Base-by-base conservation (phyloP, 2,888 invertebrate genomes). In the Lobophora halterata region DNA sequence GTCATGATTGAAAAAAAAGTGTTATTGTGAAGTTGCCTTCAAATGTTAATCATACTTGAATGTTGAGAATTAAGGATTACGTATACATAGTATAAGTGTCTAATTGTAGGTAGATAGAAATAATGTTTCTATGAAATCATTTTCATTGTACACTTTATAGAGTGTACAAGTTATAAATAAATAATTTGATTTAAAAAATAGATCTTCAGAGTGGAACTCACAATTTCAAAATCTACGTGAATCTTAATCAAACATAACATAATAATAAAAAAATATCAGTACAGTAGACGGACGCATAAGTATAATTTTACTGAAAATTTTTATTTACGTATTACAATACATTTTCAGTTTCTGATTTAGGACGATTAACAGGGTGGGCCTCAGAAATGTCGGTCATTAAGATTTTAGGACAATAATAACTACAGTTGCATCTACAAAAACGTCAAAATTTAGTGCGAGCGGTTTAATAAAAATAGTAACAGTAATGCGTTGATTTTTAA, bases 331-430 rank as follows among this genome's bases (percentile, higher is more conserved):
- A n/a, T n/a, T n/a, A n/a, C n/a, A n/a, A n/a, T n/a, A n/a, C n/a
- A n/a, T n/a, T n/a, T n/a, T n/a, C n/a, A n/a, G n/a, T n/a, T n/a
- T n/a, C n/a, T n/a, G n/a, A n/a, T n/a, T n/a, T n/a, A n/a, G n/a
- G n/a, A n/a, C n/a, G n/a, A n/a, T n/a, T n/a, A n/a, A 80, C 85
- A 83, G 82, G 80, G 82, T 78, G 67, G 65, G 64, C 65, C 67
- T 64, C 61, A 61, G 56, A 60, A 65, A 64, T 60, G 59, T 71
- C 65, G 71, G 65, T 75, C 72, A 56, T 69, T 73, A 76, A 71
- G 76, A 78, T 79, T 79, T 79, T 78, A 82, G 70, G 66, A 77
- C 75, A 75, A 86, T 86, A 86, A 87, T 87, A 87, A 85, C 78
- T 61, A 75, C 67, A 66, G 52, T 62, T 62, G 61, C 63, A 56